Evolutionary conservation across 1,140 invertebrate genomes (phyloP), one percentile per base, ranked within the genome.

Genomic region (Radopholus similis): DNA sequence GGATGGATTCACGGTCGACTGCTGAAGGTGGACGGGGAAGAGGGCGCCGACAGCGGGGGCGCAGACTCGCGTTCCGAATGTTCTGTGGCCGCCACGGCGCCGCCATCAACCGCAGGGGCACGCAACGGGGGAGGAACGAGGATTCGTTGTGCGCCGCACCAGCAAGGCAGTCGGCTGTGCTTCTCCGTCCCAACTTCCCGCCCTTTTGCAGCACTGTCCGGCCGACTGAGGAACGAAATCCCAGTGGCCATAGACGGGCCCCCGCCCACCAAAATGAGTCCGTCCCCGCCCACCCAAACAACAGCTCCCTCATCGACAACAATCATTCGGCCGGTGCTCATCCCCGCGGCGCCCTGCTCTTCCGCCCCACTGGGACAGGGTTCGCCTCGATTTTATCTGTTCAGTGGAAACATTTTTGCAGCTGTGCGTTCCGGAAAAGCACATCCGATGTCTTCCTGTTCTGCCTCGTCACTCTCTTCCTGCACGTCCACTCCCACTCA

Each of bases 171-270:
- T n/a, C 44, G 28, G 15, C 35, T 30, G 26, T 58, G 9, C 44
- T 30, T 4, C 37, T 8, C n/a, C 56, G n/a, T 5, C 15, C 6
- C 42, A 56, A 56, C 21, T 37, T n/a, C 6, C 47, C 23, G 47
- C 30, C 4, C 47, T 42, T 58, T 58, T 15, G 70, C 58, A n/a
- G n/a, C n/a, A n/a, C n/a, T n/a, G n/a, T n/a, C 42, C 13, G 51
- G 26, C 32, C 23, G 32, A 32, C 51, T 68, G 13, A 47, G 72
- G 4, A 70, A 72, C 38, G 63, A 57, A 13, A 47, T 72, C n/a
- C 71, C 71, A 15, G 56, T 72, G 35, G 51, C 71, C n/a, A 72
- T 72, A n/a, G 71, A 72, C 34, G 32, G 6, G 30, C 38, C 68
- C 44, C 66, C 66, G 26, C 44, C 47, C 3, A 30, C 30, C 26